Evolutionary conservation across 2,113 vertebrate genomes (phyloP).

Genomic region (Mormyrus iriodes): DNA sequence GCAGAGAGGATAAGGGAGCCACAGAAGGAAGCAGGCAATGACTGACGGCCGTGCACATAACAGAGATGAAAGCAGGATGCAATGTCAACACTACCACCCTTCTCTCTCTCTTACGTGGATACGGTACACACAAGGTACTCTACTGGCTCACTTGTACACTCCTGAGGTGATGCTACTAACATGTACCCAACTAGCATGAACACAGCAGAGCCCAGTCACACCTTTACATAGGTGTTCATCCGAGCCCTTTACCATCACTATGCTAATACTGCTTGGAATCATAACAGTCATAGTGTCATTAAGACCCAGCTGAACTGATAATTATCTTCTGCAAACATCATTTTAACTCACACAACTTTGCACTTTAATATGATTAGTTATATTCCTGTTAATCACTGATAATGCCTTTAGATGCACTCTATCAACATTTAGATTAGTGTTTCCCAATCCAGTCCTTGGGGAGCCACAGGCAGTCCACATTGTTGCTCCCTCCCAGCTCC

Average conservation of each 20-base stretch:
- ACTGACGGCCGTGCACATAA: background rate
- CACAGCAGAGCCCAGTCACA: background rate
- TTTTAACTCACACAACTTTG: background rate
- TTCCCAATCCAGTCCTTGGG: background rate
- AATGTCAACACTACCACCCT: background rate
- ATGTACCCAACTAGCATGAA: background rate
- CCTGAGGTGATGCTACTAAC: background rate
- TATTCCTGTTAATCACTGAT: background rate
- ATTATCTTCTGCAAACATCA: background rate
- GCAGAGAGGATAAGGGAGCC: background rate
- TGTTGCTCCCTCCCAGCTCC: background rate
- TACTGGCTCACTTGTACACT: background rate
- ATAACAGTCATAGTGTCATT: background rate
- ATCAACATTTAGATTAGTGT: background rate
- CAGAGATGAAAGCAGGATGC: background rate
- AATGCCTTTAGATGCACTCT: background rate
- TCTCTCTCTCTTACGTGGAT: background rate
- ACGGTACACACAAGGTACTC: background rate
- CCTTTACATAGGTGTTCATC: background rate
- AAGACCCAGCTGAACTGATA: background rate
- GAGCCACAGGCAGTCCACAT: background rate
- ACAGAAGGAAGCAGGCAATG: background rate
- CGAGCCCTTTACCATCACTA: background rate
- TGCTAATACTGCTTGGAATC: background rate
- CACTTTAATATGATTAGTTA: background rate